phyloP scores from a whole-genome alignment of 2,113 vertebrate species.

The Hiodon tergisus region DNA sequence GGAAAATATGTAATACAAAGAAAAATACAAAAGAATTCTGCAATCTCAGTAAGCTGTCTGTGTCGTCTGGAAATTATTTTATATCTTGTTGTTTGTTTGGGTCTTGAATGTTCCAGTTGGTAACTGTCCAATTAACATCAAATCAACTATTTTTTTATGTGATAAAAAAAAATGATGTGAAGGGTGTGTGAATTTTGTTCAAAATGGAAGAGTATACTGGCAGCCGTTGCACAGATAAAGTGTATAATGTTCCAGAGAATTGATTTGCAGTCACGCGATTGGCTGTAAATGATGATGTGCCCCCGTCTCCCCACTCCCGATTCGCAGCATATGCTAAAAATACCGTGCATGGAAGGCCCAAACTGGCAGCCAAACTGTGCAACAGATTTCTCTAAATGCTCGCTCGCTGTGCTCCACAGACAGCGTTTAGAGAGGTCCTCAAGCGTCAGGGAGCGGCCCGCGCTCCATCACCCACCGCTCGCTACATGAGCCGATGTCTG shows the following conservation, averaged over 20 bases:
- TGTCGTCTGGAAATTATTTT: too few relatives aligned
- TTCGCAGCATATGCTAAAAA: slow-evolving; percentile 17
- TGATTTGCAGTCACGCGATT: background rate
- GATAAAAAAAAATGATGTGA: background rate
- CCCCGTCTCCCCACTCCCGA: background rate
- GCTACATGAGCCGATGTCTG: slow-evolving; percentile 27
- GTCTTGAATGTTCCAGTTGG: too few relatives aligned
- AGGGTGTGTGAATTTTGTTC: background rate
- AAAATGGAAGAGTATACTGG: background rate
- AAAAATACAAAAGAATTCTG: too few relatives aligned
- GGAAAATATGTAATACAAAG: too few relatives aligned
- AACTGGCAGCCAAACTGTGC: slow-evolving; percentile 38
- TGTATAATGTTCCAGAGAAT: background rate
- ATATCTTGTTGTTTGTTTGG: too few relatives aligned
- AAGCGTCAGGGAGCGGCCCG: slow-evolving; percentile 23
- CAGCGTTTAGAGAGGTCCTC: slow-evolving; percentile 32
- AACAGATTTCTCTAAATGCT: slow-evolving; percentile 42
- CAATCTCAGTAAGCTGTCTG: too few relatives aligned
- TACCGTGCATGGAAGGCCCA: slow-evolving; percentile 30
- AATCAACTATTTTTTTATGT: too few relatives aligned
- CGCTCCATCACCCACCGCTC: slow-evolving; percentile 4
- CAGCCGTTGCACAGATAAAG: background rate
- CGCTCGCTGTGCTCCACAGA: slow-evolving; percentile 40
- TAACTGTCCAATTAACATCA: too few relatives aligned
- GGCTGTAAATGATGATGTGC: background rate